A percentile compares a stretch with the other conserved stretches of the same genome.
Conservation (phyloP, 2,888 invertebrate genomes). For the Euplagia quadripunctaria region DNA sequence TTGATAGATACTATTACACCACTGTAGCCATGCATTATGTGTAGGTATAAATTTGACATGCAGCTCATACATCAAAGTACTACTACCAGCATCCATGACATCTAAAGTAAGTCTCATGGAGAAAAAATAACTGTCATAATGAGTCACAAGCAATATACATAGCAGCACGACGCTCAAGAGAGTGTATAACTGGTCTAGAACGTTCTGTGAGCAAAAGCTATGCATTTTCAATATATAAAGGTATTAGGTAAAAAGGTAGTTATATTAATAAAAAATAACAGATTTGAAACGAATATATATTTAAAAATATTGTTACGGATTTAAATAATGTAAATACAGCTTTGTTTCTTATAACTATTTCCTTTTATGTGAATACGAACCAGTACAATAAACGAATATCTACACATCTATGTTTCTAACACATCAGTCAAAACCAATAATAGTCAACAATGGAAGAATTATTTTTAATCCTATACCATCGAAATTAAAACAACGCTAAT, state of each 20-base stretch:
- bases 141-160: constrained; percentile 48
- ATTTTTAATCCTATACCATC: constrained; percentile 35
- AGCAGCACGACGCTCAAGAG: constrained; percentile 45
- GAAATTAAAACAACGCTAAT: constrained; percentile 54
- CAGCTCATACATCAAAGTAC: constrained; percentile 16
- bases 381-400: constrained; percentile 41
- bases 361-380: constrained; percentile 41
- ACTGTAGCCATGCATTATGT: constrained; percentile 10
- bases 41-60: constrained; percentile 29
- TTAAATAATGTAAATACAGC: constrained; percentile 44
- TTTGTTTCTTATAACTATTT: constrained; percentile 49
- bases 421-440: constrained; percentile 33
- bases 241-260: constrained; percentile 51
- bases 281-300: constrained; percentile 50
- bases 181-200: constrained; percentile 68
- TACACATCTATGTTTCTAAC: constrained; percentile 49
- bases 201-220: constrained; percentile 60
- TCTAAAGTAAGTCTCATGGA: constrained; percentile 10
- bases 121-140: constrained; percentile 31
- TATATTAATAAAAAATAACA: constrained; percentile 57
- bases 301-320: constrained; percentile 35
- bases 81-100: constrained; percentile 27
- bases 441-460: constrained; percentile 22
- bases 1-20: not conserved
- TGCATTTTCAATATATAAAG: constrained; percentile 33